Conservation (phyloP, 2,113 vertebrate genomes). For the Probosciger aterrimus region DNA sequence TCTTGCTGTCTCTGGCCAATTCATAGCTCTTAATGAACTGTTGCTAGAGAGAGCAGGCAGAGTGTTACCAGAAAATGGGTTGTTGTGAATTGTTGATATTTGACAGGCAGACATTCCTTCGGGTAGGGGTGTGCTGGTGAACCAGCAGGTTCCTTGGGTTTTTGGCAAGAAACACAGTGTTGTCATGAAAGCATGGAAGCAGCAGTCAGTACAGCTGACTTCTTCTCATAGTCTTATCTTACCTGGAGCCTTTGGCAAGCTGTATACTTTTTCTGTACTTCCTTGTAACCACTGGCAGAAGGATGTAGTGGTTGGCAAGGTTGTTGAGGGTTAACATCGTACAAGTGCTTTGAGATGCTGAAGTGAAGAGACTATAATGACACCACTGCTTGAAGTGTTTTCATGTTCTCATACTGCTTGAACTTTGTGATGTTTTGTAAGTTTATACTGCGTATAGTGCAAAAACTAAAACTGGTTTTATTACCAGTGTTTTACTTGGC, state of each 20-base stretch:
- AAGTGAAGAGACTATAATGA: neutral
- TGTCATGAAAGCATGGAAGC: neutral
- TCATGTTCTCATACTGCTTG: neutral
- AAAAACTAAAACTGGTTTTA: neutral
- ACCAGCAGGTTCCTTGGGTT: neutral
- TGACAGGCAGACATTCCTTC: accelerated
- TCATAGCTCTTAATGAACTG: neutral
- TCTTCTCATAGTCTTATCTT: neutral
- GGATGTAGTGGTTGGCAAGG: neutral
- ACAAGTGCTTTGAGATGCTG: neutral
- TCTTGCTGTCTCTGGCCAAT: neutral
- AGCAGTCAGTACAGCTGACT: neutral
- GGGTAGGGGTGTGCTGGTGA: neutral
- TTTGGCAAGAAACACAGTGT: neutral
- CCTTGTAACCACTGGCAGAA: accelerated
- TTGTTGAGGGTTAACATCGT: neutral
- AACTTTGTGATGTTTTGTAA: neutral
- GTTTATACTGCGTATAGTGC: neutral
- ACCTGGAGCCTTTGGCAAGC: neutral
- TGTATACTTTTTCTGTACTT: neutral
- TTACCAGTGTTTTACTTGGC: neutral
- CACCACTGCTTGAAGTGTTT: neutral
- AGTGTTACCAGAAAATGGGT: neutral
- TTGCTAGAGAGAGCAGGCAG: neutral
- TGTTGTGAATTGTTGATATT: neutral